Conservation (phyloP, 2,888 invertebrate genomes). For the Acleris emargana region DNA sequence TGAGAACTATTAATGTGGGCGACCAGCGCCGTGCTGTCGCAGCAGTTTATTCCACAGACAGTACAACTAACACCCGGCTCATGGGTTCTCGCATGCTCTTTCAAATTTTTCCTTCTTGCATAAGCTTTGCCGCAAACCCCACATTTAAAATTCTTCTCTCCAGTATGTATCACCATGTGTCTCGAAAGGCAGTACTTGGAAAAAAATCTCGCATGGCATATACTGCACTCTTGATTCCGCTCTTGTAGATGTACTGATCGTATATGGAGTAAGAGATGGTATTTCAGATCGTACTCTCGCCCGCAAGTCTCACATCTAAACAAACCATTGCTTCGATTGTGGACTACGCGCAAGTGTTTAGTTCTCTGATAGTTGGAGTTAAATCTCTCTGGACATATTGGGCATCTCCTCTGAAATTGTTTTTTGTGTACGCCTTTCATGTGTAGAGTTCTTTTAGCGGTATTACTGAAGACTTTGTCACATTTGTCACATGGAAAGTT, state of each 20-base stretch:
- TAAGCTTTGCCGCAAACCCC: slow-evolving; percentile 74
- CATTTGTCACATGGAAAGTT: slow-evolving; percentile 67
- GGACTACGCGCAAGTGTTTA: slow-evolving; percentile 64
- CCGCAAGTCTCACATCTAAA: slow-evolving; percentile 66
- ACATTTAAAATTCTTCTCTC: slow-evolving; percentile 77
- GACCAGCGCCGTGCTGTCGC: slow-evolving; percentile 48
- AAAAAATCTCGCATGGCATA: slow-evolving; percentile 67
- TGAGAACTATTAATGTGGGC: slow-evolving; percentile 50
- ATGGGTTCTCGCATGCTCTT: slow-evolving; percentile 59
- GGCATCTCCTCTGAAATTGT: slow-evolving; percentile 58
- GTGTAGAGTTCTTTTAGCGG: slow-evolving; percentile 60
- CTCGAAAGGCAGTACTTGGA: slow-evolving; percentile 69
- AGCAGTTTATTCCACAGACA: slow-evolving; percentile 52
- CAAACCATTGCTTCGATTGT: slow-evolving; percentile 57
- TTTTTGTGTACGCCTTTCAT: slow-evolving; percentile 66
- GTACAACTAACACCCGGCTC: slow-evolving; percentile 47
- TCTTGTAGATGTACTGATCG: slow-evolving; percentile 70
- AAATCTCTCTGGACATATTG: slow-evolving; percentile 67
- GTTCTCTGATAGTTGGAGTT: slow-evolving; percentile 68
- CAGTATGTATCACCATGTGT: slow-evolving; percentile 79
- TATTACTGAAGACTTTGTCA: slow-evolving; percentile 65
- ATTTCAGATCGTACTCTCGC: slow-evolving; percentile 64
- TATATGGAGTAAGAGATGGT: slow-evolving; percentile 63
- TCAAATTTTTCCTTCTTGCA: slow-evolving; percentile 59
- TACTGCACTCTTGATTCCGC: slow-evolving; percentile 62